phyloP scores from a whole-genome alignment of 2,888 invertebrate species.

The Drosophila limbata region DNA sequence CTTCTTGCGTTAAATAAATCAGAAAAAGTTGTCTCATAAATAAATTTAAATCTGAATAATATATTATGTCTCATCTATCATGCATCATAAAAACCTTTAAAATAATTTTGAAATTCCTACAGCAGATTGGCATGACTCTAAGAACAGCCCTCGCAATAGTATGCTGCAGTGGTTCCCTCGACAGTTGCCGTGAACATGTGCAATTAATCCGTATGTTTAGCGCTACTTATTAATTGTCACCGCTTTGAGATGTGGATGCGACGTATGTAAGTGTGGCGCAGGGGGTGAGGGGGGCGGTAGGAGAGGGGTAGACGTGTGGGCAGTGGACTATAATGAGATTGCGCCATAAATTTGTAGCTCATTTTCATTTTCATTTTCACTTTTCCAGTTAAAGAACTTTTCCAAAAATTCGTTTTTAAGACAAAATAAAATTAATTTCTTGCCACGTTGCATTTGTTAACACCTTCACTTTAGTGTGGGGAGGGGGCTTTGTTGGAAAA shows the following conservation, averaged over 20 bases:
- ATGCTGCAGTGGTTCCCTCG: conserved; percentile 22
- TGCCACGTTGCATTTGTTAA: conserved; percentile 69
- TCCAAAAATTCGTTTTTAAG: conserved; percentile 12
- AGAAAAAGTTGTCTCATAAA: not conserved
- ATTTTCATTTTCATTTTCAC: conserved; percentile 47
- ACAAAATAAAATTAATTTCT: conserved; percentile 52
- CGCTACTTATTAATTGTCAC: conserved; percentile 78
- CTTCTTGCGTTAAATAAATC: not conserved
- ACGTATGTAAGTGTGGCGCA: conserved; percentile 2
- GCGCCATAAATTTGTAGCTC: conserved; percentile 69
- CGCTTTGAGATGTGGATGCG: conserved; percentile 47
- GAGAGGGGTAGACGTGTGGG: conserved; percentile 32
- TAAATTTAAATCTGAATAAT: not conserved
- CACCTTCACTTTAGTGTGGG: conserved; percentile 79
- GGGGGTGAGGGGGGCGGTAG: not conserved
- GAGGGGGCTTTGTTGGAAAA: conserved; percentile 6
- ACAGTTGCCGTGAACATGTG: conserved; percentile 61
- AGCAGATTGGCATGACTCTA: conserved; percentile 11
- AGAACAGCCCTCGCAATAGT: conserved; percentile 48
- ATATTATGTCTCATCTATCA: not conserved
- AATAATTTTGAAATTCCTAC: not conserved
- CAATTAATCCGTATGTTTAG: conserved; percentile 82
- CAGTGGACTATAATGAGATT: conserved; percentile 54
- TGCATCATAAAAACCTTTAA: not conserved
- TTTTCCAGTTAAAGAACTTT: conserved; percentile 25